Evolutionary conservation across 2,113 vertebrate genomes (phyloP).

Genomic region (Numenius arquata): DNA sequence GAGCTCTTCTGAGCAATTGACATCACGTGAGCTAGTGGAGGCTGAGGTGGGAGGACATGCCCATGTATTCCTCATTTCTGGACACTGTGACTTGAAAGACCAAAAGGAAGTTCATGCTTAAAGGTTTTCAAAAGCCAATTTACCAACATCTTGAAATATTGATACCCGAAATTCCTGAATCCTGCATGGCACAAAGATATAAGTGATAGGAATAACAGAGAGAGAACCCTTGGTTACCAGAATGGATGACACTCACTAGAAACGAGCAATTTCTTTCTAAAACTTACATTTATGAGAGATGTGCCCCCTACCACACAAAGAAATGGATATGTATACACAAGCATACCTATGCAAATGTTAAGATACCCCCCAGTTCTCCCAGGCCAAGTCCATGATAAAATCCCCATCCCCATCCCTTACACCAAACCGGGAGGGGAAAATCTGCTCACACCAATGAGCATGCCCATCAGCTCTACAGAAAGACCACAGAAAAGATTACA

Average conservation of each 20-base stretch:
- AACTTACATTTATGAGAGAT: neutral
- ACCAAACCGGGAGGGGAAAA: neutral
- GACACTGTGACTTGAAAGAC: fast-evolving
- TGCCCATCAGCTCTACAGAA: slow-evolving; percentile 22
- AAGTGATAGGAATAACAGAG: fast-evolving
- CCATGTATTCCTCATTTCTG: fast-evolving
- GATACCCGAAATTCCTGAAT: neutral
- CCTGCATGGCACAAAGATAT: fast-evolving
- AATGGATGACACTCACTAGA: neutral
- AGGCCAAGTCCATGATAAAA: neutral
- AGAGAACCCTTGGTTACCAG: neutral
- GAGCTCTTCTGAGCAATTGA: neutral
- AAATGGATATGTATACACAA: fast-evolving
- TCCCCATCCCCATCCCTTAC: neutral
- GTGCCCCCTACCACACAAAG: neutral
- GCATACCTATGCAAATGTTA: neutral
- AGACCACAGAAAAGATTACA: slow-evolving; percentile 49
- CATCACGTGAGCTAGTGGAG: fast-evolving
- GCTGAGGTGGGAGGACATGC: neutral
- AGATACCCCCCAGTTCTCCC: neutral
- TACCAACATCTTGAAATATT: fast-evolving
- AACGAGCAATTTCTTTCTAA: neutral
- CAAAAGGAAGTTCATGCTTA: neutral
- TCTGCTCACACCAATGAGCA: neutral
- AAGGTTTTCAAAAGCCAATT: neutral